Percentiles rank a stretch among this genome's conserved stretches.
Evolutionary conservation across 2,797 vertebrate genomes (phyloP).

Genomic region (Stomatorhinus walkeri): DNA sequence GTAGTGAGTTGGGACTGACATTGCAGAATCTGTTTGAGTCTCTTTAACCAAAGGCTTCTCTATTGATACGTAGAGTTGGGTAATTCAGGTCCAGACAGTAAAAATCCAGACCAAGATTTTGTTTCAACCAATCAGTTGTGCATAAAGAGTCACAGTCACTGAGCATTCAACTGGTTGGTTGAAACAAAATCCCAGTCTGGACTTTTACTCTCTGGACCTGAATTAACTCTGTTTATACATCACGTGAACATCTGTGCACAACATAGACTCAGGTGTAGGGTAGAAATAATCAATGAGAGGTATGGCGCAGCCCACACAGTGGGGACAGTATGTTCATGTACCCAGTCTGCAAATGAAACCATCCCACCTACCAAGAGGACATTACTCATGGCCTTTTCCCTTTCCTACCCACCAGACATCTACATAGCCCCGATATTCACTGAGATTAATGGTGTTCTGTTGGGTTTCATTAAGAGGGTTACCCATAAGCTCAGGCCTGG

Average conservation of each 20-base stretch:
- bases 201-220: too few species aligned
- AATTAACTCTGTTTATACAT: neutral
- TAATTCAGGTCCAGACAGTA: neutral
- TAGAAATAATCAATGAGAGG: neutral
- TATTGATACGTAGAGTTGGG: neutral
- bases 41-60: neutral
- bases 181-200: neutral
- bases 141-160: too few species aligned
- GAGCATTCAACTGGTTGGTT: neutral
- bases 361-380: neutral
- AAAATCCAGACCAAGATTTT: neutral
- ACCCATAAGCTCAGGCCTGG: neutral
- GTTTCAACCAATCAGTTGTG: neutral
- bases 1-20: neutral
- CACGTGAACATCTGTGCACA: neutral
- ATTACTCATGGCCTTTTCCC: neutral
- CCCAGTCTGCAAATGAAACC: neutral
- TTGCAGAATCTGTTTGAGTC: neutral
- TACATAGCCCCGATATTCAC: neutral
- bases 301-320: neutral
- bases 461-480: neutral
- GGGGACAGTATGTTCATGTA: neutral
- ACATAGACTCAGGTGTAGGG: neutral
- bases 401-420: neutral
- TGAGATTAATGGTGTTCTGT: neutral